Percentiles rank a stretch among this genome's conserved stretches.
Evolutionary conservation across 1,140 invertebrate genomes (phyloP).

Genomic region (Papilio dardanus): DNA sequence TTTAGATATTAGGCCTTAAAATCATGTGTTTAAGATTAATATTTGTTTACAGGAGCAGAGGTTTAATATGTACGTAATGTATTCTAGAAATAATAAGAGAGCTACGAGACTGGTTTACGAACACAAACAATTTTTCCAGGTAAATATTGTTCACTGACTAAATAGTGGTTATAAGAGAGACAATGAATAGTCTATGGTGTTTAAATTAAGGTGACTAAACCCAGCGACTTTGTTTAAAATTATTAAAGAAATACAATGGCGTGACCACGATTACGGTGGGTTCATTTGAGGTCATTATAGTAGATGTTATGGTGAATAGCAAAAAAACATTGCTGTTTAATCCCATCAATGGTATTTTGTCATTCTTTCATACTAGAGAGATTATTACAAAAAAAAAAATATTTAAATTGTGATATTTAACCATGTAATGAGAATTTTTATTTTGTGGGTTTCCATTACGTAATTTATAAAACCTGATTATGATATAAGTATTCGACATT

Average conservation of each 20-base stretch:
- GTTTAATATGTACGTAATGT: slow-evolving; percentile 81
- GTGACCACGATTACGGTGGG: neutral
- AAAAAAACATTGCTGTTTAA: neutral
- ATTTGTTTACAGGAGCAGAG: slow-evolving; percentile 74
- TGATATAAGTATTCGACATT: neutral
- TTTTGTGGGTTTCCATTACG: neutral
- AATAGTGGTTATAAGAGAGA: neutral
- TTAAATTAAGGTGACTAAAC: neutral
- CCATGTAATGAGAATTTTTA: neutral
- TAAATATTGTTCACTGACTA: slow-evolving; percentile 47
- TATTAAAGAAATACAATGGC: neutral
- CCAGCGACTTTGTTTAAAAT: neutral
- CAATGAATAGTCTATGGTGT: neutral
- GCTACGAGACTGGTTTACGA: slow-evolving; percentile 76
- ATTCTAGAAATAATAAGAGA: slow-evolving; percentile 81
- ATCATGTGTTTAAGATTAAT: no score
- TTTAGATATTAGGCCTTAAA: no score
- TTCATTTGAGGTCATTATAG: neutral
- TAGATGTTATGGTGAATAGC: neutral
- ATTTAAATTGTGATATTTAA: neutral
- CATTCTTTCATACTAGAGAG: neutral
- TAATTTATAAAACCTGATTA: neutral
- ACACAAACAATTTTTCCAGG: slow-evolving; percentile 77
- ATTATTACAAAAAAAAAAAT: neutral
- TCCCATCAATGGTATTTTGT: no score